phyloP scores from a whole-genome alignment of 2,888 invertebrate genomes.

The Tetanocera ferruginea region DNA sequence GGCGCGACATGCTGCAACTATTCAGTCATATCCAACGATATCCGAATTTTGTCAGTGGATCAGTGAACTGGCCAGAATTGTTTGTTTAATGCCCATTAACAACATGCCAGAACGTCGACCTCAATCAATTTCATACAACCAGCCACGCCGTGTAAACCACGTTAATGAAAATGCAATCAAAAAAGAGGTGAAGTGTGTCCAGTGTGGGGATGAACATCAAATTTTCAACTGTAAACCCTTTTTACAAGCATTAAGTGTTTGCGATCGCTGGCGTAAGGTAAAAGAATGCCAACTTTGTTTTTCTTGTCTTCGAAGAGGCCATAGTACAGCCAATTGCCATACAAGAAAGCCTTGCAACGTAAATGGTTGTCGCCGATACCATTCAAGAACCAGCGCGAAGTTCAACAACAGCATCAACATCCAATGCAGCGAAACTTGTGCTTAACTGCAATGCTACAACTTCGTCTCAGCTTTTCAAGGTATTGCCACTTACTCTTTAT shows the following conservation, averaged over 20 bases:
- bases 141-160: background rate
- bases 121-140: background rate
- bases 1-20: background rate
- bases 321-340: background rate
- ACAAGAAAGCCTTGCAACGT: background rate
- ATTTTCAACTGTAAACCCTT: background rate
- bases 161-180: background rate
- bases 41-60: background rate
- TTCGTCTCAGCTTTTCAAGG: conserved; percentile 29
- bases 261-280: background rate
- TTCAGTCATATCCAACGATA: background rate
- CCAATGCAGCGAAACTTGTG: background rate
- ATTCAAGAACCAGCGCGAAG: background rate
- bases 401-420: background rate
- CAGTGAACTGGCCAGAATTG: background rate
- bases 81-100: background rate
- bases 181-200: background rate
- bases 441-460: background rate
- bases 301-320: conserved; percentile 14
- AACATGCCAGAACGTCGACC: background rate
- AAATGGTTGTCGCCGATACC: conserved; percentile 14
- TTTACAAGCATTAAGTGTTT: background rate
- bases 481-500: conserved; percentile 38
- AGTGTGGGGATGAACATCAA: background rate
- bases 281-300: conserved; percentile 17